phyloP scores from a whole-genome alignment of 1,140 invertebrate genomes.

The Drosophila fuyamai region DNA sequence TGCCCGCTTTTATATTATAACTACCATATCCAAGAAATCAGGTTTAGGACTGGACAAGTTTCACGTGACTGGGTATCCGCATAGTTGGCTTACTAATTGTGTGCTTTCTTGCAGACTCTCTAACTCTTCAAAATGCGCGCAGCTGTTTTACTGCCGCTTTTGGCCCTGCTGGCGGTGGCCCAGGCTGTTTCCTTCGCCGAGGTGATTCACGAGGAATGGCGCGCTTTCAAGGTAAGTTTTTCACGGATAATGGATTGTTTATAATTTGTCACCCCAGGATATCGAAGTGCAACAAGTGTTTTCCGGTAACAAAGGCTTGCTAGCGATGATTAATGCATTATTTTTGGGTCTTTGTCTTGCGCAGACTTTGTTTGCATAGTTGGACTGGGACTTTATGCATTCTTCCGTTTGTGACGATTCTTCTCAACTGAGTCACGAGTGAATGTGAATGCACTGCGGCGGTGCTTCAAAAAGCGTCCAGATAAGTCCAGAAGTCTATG shows the following conservation, averaged over 20 bases:
- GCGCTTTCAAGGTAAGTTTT: slow-evolving; percentile 89
- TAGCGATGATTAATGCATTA: slow-evolving; percentile 33
- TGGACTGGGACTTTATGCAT: slow-evolving; percentile 1
- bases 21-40: slow-evolving; percentile 3
- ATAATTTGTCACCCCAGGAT: slow-evolving; percentile 21
- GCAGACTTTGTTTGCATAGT: slow-evolving; percentile 40
- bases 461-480: slow-evolving; percentile 17
- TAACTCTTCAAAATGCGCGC: slow-evolving; percentile 84
- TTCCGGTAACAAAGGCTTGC: slow-evolving; percentile 11
- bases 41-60: slow-evolving; percentile 5
- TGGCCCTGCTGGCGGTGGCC: slow-evolving; percentile 84
- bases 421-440: slow-evolving; percentile 23
- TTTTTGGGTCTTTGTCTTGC: slow-evolving; percentile 40
- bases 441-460: slow-evolving; percentile 28
- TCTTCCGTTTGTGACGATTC: slow-evolving; percentile 34
- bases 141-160: slow-evolving; percentile 84
- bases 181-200: slow-evolving; percentile 89
- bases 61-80: slow-evolving; percentile 21
- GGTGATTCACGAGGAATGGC: slow-evolving; percentile 91
- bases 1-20: background rate
- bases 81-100: slow-evolving; percentile 5
- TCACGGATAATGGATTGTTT: background rate
- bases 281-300: slow-evolving; percentile 33
- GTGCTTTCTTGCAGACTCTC: slow-evolving; percentile 21
- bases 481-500: slow-evolving; percentile 54